phyloP scores from a whole-genome alignment of 2,888 invertebrate genomes.

The Leucoma salicis region DNA sequence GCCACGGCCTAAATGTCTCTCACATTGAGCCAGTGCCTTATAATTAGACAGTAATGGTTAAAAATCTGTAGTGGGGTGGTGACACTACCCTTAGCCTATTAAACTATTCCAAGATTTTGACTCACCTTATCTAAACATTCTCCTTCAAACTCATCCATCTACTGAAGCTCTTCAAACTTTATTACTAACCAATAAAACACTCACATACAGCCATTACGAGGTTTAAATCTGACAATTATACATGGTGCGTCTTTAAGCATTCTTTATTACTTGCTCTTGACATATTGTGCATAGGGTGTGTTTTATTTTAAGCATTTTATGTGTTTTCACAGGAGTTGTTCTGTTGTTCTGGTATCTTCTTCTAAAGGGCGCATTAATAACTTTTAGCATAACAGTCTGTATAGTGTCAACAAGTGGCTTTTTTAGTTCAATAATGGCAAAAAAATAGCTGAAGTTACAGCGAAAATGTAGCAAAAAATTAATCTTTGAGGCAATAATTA shows the following conservation, averaged over 20 bases:
- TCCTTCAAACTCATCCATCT: conserved; percentile 14
- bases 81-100: too few relatives aligned
- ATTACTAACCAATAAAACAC: conserved; percentile 47
- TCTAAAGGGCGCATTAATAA: not conserved
- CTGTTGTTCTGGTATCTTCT: conserved; percentile 18
- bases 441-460: too few relatives aligned
- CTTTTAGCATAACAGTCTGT: not conserved
- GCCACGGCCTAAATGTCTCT: too few relatives aligned
- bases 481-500: too few relatives aligned
- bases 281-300: conserved; percentile 48
- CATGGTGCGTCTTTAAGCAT: conserved; percentile 54
- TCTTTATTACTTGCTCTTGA: conserved; percentile 63
- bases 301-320: conserved; percentile 62
- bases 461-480: too few relatives aligned
- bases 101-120: not conserved
- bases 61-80: not conserved
- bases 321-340: conserved; percentile 62
- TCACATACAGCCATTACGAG: conserved; percentile 55
- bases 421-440: too few relatives aligned
- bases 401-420: too few relatives aligned
- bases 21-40: too few relatives aligned
- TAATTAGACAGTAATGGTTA: too few relatives aligned
- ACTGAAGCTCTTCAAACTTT: conserved; percentile 28
- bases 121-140: conserved; percentile 6
- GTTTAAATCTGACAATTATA: conserved; percentile 68